Percentiles rank a stretch among this genome's conserved stretches.
Evolutionary conservation across 2,113 vertebrate species (phyloP).

Genomic region (Diphyllodes magnificus): DNA sequence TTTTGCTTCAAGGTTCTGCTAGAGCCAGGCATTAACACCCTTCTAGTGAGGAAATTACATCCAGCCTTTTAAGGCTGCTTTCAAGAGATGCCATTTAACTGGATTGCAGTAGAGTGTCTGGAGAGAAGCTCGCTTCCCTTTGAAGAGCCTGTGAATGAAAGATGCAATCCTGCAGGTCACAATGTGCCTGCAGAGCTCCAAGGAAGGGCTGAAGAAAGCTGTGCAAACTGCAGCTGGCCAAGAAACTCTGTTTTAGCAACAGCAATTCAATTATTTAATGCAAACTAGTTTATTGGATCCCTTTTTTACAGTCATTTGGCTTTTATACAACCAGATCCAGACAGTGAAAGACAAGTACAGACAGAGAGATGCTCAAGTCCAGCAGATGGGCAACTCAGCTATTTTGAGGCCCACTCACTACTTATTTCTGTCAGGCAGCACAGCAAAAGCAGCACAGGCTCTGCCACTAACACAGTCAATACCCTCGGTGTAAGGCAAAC

Average conservation of each 20-base stretch:
- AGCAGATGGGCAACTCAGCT: background rate
- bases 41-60: background rate
- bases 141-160: background rate
- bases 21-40: background rate
- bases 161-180: background rate
- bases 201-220: background rate
- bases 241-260: background rate
- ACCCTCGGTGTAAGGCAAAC: background rate
- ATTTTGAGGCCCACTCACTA: background rate
- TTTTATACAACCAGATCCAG: background rate
- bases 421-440: background rate
- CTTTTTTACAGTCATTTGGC: background rate
- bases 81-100: background rate
- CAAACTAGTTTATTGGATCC: background rate
- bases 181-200: background rate
- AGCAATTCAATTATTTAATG: background rate
- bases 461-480: background rate
- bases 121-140: background rate
- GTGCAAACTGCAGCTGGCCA: background rate
- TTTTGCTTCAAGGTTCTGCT: background rate
- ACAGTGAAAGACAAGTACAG: background rate
- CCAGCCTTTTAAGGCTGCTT: background rate
- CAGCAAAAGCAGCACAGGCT: background rate
- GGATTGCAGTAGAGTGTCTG: background rate
- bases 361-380: background rate